These are phyloP conservation scores for Campoletis sonorensis DNA, from an alignment of 1,140 invertebrate genomes.

Conservation along the genomic window DNA sequence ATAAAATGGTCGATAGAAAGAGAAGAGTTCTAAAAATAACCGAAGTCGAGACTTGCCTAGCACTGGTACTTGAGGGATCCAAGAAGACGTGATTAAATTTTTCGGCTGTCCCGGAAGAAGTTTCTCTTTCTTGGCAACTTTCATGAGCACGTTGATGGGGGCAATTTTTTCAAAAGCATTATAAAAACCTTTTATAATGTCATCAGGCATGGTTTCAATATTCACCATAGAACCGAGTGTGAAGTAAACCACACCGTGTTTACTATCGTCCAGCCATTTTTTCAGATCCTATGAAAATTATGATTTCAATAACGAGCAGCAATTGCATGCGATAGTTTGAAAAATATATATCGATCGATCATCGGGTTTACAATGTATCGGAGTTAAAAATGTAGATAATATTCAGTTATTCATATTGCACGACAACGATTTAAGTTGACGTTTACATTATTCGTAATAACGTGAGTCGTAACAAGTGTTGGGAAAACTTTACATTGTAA, in stretches of 20 bases:
- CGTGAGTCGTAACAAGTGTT: background rate
- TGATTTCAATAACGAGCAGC: background rate
- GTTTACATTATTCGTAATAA: no score
- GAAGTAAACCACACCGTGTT: conserved; percentile 84
- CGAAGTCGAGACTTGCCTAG: conserved; percentile 32
- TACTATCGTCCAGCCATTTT: conserved; percentile 82
- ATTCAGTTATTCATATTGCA: no score
- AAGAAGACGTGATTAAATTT: conserved; percentile 53
- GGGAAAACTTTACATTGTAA: background rate
- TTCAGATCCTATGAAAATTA: conserved; percentile 78
- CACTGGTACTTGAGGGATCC: conserved; percentile 61
- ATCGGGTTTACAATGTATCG: no score
- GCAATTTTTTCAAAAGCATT: conserved; percentile 77
- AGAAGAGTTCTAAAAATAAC: no score
- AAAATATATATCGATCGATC: no score
- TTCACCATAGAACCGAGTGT: conserved; percentile 84
- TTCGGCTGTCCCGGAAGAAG: conserved; percentile 52
- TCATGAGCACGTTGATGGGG: conserved; percentile 63
- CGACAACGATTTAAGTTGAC: no score
- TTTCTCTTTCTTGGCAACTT: conserved; percentile 57
- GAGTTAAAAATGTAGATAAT: no score
- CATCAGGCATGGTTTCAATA: conserved; percentile 79
- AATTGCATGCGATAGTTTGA: no score
- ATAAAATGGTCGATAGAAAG: background rate
- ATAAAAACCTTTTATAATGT: conserved; percentile 79